Evolutionary conservation across 2,888 invertebrate genomes (phyloP), one percentile per base, ranked within the genome.

Genomic region (Mythimna impura): DNA sequence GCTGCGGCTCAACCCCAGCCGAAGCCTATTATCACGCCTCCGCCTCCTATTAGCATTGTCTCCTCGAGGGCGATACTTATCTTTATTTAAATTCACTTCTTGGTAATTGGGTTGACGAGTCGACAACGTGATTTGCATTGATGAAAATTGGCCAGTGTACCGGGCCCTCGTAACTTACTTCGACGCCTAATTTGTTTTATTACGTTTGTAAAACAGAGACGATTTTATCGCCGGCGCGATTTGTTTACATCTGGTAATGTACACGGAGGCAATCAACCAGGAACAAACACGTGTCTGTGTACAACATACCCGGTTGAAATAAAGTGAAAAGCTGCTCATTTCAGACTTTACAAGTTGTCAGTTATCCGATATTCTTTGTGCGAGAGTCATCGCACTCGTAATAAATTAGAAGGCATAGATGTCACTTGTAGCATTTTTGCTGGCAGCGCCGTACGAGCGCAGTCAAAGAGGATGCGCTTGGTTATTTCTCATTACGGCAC

Each of bases 11-110:
- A 89, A 84, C 92, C 92, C 94, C 94, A 93, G 93, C 93, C 92
- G 91, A 92, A 90, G 94, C 94, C 96, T 93, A 96, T 96, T 96
- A 95, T 95, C 95, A 91, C 95, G 94, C 94, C 94, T 94, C 95
- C 94, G 90, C 92, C 93, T 92, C 94, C 95, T 94, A 96, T 96
- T 96, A 96, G 96, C 96, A 96, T 96, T 96, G 96, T 96, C 96
- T 96, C 94, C 94, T 94, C 92, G 94, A 95, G 95, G 94, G 95
- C 95, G 96, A 96, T 96, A 96, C 96, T 96, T 96, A 96, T 96
- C 96, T 96, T 96, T 96, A 96, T 96, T 96, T 96, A 96, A 96
- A 96, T 96, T 96, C 96, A 96, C 96, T 96, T 96, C 96, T 95
- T 96, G 94, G 95, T 96, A 96, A 96, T 96, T 96, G 96, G 95